Evolutionary conservation across 2,888 invertebrate species (phyloP), one percentile per base, ranked within the genome.

Genomic region (Cephus pygmeus): DNA sequence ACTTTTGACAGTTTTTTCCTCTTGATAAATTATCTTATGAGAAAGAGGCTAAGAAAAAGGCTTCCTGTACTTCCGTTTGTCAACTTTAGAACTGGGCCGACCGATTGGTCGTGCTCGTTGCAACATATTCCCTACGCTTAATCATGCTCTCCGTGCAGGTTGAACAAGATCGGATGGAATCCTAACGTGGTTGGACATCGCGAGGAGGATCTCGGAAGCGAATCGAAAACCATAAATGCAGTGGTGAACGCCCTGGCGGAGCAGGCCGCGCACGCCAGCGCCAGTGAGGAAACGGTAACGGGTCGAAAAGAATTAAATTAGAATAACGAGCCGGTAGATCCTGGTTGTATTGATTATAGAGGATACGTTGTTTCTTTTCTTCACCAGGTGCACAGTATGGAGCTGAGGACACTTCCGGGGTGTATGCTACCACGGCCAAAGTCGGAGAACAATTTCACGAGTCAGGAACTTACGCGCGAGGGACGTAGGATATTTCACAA

Each of bases 91-190:
- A 2, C 56, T 23, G 56, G 23, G 56, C 23, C 15, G 56, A 56
- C 56, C 56, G 56, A 23, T 56, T 23, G 56, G 56, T 56, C 23
- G 56, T 56, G 56, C 56, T 56, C 56, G 56, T 80, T 78, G 79
- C 90, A 87, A 87, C 82, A 91, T 91, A 90, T 91, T 90, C 91
- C 91, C 91, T 91, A 91, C 91, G 91, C 91, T 91, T 91, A 91
- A 91, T 89, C 86, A 84, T 88, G 82, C 84, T 91, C 83, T 89
- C 83, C 82, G 89, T 89, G 73, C 91, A 94, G 98, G 91, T 94
- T 99, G 88, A 98, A 98, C 93, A 99, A 99, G 93, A 98, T 99
- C 91, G 99, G 99, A 86, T 98, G 98, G 93, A 98, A 99, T 93
- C 98, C 98, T 77, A 97, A 97, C 92, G 94, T 98, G 88, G 97